A percentile compares a stretch with the other conserved stretches of the same genome.
phyloP scores from a whole-genome alignment of 92 coral and sea anemone genomes.

The Palythoa grandiflora region DNA sequence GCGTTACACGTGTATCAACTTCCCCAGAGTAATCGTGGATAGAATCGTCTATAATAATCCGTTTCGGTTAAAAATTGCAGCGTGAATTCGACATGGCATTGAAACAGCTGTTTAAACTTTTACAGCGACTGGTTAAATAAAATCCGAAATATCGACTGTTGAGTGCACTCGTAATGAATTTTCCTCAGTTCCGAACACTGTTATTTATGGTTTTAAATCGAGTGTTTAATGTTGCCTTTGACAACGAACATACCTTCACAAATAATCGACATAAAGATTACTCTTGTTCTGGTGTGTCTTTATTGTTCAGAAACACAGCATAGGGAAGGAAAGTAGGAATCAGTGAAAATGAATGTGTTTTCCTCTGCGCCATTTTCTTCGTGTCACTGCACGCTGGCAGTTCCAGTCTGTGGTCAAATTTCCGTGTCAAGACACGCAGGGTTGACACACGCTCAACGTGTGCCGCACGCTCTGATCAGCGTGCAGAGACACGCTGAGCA shows the following conservation, averaged over 20 bases:
- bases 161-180: too few relatives aligned
- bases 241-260: too few relatives aligned
- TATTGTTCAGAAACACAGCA: not conserved
- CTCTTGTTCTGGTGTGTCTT: not conserved
- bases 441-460: not conserved
- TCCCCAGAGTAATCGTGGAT: too few relatives aligned
- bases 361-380: conserved; percentile 36
- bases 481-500: too few relatives aligned
- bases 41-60: too few relatives aligned
- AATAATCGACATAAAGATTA: not conserved
- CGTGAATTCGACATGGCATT: too few relatives aligned
- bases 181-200: not conserved
- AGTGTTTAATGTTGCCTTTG: not conserved
- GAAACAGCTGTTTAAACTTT: not conserved
- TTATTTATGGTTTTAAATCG: not conserved
- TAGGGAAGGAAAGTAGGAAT: too few relatives aligned
- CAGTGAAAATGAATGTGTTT: not conserved
- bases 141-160: not conserved
- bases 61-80: too few relatives aligned
- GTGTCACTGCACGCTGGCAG: not conserved
- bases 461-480: not conserved
- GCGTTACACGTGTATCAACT: too few relatives aligned
- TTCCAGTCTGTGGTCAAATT: not conserved
- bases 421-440: not conserved
- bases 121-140: not conserved